Evolutionary conservation across 2,888 invertebrate species (phyloP).

Genomic region (Penaeus monodon): DNA sequence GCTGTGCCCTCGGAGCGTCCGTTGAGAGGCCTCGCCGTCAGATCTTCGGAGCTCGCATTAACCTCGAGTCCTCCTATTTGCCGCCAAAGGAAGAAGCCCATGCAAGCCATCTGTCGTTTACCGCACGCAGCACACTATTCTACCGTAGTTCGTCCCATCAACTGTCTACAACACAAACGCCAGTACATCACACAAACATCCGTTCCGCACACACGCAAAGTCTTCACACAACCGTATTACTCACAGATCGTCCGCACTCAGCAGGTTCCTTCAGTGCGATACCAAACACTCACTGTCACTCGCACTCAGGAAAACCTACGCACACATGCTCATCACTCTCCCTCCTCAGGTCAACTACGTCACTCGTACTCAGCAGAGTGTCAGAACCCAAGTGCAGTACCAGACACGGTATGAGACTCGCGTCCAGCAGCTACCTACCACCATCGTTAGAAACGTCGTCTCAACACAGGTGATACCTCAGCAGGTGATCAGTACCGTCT

Average conservation of each 20-base stretch:
- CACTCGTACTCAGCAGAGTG: conserved; percentile 46
- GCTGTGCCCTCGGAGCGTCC: conserved; percentile 8
- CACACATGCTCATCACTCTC: conserved; percentile 53
- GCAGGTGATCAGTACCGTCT: conserved; percentile 47
- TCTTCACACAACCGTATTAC: conserved; percentile 29
- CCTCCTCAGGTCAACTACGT: conserved; percentile 43
- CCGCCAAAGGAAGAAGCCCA: conserved; percentile 1
- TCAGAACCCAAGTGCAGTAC: conserved; percentile 39
- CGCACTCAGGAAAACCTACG: conserved; percentile 39
- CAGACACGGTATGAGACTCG: conserved; percentile 48
- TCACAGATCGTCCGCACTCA: conserved; percentile 45
- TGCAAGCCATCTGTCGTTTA: conserved; percentile 43
- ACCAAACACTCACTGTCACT: conserved; percentile 36
- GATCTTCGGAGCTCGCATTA: conserved; percentile 21
- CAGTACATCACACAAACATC: conserved; percentile 33
- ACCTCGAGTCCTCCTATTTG: conserved; percentile 23
- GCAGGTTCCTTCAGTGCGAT: conserved; percentile 29
- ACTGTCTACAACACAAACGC: conserved; percentile 45
- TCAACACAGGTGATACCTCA: conserved; percentile 41
- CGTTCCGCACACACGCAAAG: conserved; percentile 20
- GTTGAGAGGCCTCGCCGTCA: conserved; percentile 15
- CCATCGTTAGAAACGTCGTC: conserved; percentile 44
- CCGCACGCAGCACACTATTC: conserved; percentile 28
- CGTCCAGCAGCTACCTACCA: conserved; percentile 51
- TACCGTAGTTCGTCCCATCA: conserved; percentile 37